Percentiles rank a stretch among this genome's conserved stretches.
Conservation (phyloP, 1,140 invertebrate species). For the Drosophila novamexicana region DNA sequence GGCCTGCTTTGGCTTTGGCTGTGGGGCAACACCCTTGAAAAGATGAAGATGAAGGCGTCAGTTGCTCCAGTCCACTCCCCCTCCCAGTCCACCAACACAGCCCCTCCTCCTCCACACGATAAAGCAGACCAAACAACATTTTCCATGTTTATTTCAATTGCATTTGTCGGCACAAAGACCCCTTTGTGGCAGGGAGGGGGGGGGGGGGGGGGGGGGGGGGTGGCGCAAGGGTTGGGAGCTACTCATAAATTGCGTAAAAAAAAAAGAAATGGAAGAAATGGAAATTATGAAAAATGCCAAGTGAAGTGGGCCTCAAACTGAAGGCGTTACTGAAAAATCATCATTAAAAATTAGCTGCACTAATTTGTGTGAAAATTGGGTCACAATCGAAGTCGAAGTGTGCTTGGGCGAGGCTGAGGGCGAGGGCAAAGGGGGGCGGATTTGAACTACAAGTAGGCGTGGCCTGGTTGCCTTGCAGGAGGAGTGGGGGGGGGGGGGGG, state of each 20-base stretch:
- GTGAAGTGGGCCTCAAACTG: slow-evolving; percentile 49
- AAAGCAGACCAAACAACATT: slow-evolving; percentile 39
- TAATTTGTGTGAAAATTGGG: slow-evolving; percentile 79
- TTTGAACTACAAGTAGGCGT: background rate
- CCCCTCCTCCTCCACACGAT: too few species aligned
- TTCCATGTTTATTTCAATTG: slow-evolving; percentile 76
- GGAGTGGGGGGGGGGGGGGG: slow-evolving; percentile 4
- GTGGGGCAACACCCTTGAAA: slow-evolving; percentile 36
- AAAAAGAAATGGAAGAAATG: slow-evolving; percentile 49
- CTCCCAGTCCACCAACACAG: background rate
- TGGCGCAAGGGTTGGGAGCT: background rate
- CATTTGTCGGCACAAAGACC: slow-evolving; percentile 59
- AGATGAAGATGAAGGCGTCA: slow-evolving; percentile 27
- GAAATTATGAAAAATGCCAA: slow-evolving; percentile 78
- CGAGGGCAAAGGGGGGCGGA: background rate
- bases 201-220: background rate
- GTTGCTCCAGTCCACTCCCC: background rate
- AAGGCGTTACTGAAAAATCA: slow-evolving; percentile 58
- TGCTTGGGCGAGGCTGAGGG: background rate
- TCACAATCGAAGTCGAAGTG: slow-evolving; percentile 29
- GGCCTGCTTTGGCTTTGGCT: background rate
- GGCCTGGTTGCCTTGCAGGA: slow-evolving; percentile 25
- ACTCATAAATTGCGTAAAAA: slow-evolving; percentile 73
- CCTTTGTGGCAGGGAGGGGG: background rate
- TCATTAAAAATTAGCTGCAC: slow-evolving; percentile 82